A percentile compares a stretch with the other conserved stretches of the same genome.
phyloP scores from a whole-genome alignment of 2,888 invertebrate species.

The Hirtodrosophila trivittata region DNA sequence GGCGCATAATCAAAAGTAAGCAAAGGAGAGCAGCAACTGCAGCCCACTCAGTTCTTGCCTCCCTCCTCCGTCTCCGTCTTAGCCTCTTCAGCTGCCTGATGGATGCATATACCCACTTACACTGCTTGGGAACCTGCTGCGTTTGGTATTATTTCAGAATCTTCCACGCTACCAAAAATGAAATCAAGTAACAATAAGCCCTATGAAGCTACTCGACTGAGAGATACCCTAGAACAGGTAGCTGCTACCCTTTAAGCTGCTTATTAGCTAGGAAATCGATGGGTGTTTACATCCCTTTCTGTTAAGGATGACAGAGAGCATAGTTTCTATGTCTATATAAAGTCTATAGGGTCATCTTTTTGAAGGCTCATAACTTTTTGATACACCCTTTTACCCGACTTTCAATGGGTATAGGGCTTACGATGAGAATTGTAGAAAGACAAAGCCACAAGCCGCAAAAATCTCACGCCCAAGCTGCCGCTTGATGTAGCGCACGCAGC shows the following conservation, averaged over 20 bases:
- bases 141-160: slow-evolving; percentile 23
- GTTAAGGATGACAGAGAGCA: too few species aligned
- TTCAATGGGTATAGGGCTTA: too few species aligned
- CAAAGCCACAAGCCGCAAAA: slow-evolving; percentile 43
- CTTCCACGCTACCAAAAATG: slow-evolving; percentile 9
- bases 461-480: slow-evolving; percentile 56
- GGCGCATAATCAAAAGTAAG: slow-evolving; percentile 71
- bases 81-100: slow-evolving; percentile 2
- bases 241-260: too few species aligned
- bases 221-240: too few species aligned
- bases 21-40: slow-evolving; percentile 22
- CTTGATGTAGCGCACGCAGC: slow-evolving; percentile 60
- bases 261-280: too few species aligned
- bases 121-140: slow-evolving; percentile 19
- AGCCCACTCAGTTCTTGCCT: not conserved
- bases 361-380: too few species aligned
- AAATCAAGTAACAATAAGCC: not conserved
- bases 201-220: too few species aligned
- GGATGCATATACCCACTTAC: slow-evolving; percentile 6
- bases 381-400: too few species aligned
- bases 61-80: not conserved
- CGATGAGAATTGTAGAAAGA: slow-evolving; percentile 22
- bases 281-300: too few species aligned
- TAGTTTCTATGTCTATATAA: too few species aligned
- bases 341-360: too few species aligned